A percentile compares a stretch with the other conserved stretches of the same genome.
Evolutionary conservation across 2,113 vertebrate genomes (phyloP).

Genomic region (Axis porcinus): DNA sequence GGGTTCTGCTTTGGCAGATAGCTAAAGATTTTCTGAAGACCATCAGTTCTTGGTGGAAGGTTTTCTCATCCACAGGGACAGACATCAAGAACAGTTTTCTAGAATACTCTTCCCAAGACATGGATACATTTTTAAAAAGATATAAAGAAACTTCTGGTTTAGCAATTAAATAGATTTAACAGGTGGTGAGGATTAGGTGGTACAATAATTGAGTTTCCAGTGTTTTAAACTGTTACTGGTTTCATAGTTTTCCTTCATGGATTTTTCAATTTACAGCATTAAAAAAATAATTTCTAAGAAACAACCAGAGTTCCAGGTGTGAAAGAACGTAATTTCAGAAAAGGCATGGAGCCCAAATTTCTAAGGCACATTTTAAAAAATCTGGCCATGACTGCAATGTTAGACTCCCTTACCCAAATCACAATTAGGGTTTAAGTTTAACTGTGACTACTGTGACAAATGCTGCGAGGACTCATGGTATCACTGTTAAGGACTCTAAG

Average conservation of each 20-base stretch:
- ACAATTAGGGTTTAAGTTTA: slow-evolving; percentile 31
- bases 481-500: not conserved
- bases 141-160: not conserved
- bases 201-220: not conserved
- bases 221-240: slow-evolving; percentile 16
- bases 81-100: not conserved
- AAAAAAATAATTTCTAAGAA: slow-evolving; percentile 57
- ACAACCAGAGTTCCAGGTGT: slow-evolving; percentile 24
- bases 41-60: not conserved
- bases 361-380: not conserved
- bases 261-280: slow-evolving; percentile 36
- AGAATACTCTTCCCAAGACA: not conserved
- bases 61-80: not conserved
- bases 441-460: not conserved
- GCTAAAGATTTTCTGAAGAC: slow-evolving; percentile 2
- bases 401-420: not conserved
- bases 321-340: slow-evolving; percentile 45
- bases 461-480: not conserved
- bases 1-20: slow-evolving; percentile 14
- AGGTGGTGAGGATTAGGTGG: slow-evolving; percentile 9
- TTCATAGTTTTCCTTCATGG: slow-evolving; percentile 20
- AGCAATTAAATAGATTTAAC: slow-evolving; percentile 15
- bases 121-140: not conserved
- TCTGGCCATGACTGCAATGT: not conserved
- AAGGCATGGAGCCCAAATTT: slow-evolving; percentile 15